Percentiles rank a stretch among this genome's conserved stretches.
Conservation (phyloP, 2,797 vertebrate genomes). For the Mustela erminea region DNA sequence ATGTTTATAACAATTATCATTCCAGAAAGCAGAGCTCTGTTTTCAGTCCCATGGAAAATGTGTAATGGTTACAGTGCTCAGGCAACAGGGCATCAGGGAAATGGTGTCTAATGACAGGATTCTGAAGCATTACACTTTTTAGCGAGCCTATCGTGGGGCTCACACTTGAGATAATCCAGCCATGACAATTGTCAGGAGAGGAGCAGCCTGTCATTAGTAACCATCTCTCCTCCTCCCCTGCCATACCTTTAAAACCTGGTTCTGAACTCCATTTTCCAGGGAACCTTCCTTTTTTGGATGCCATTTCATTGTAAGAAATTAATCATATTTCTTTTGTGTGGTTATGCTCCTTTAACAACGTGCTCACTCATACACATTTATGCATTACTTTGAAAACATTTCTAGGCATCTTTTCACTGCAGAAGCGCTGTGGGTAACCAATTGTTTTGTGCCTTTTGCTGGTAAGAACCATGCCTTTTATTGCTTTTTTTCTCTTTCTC, state of each 20-base stretch:
- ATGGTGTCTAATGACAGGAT: not conserved
- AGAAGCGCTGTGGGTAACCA: not conserved
- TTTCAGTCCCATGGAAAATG: not conserved
- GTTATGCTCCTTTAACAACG: not conserved
- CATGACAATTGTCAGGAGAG: not conserved
- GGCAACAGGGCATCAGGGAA: not conserved
- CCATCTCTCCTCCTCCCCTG: not conserved
- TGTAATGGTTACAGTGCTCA: not conserved
- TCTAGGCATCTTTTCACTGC: not conserved
- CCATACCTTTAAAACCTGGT: not conserved
- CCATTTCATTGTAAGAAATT: not conserved
- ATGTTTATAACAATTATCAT: not conserved
- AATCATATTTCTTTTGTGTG: not conserved
- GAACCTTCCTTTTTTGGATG: not conserved
- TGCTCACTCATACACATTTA: not conserved
- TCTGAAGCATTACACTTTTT: not conserved
- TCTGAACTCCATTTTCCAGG: not conserved
- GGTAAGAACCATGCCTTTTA: not conserved
- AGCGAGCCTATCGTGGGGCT: not conserved
- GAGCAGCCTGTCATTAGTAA: not conserved
- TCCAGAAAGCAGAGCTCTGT: not conserved
- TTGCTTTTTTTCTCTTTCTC: not conserved
- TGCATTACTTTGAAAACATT: slow-evolving; percentile 24
- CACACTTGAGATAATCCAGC: not conserved
- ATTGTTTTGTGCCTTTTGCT: not conserved